Evolutionary conservation across 2,797 vertebrate genomes (phyloP), one percentile per base, ranked within the genome.

Genomic region (Rhynchotus rufescens): DNA sequence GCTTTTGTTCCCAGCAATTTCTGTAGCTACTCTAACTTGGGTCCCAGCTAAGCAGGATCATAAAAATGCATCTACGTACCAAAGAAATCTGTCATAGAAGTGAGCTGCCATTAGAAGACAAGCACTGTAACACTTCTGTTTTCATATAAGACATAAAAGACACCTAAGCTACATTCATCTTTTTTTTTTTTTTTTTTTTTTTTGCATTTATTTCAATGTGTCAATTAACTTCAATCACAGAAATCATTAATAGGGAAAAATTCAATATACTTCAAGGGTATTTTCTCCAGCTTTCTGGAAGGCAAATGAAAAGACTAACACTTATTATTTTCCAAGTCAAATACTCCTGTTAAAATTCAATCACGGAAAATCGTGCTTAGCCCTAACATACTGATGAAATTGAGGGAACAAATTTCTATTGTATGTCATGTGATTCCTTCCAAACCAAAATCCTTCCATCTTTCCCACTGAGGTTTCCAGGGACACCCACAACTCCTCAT

Each of bases 1-100:
- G 90, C 22, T 90, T 96, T 96, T 97, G 96, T 92, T 97, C 93
- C 95, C 97, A 84, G 75, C 81, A 52, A 87, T 84, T 91, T 68
- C 80, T 78, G 65, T 44, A 86, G 78, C 14, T 10, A 28, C 77
- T 80, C 49, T 40, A 85, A 89, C 75, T 0, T 8, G 67, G 49
- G 34, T 28, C 54, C 40, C 14, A 66, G 38, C 7, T 54, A 36
- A 69, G 94, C 14, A 51, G 44, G 59, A 62, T 56, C 72, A 69
- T 47, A 61, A 64, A 73, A 67, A 21, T 0, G 0, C 42, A 47
- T 61, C 65, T 6, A 10, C 22, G 22, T 54, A 49, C 15, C 17
- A 79, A 72, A 1, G 16, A 80, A n/a, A 62, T 9, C 34, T 45
- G 17, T 23, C 76, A 81, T 45, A 69, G 28, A 79, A 83, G 86